phyloP scores from a whole-genome alignment of 2,113 vertebrate species.

The Pogona vitticeps region DNA sequence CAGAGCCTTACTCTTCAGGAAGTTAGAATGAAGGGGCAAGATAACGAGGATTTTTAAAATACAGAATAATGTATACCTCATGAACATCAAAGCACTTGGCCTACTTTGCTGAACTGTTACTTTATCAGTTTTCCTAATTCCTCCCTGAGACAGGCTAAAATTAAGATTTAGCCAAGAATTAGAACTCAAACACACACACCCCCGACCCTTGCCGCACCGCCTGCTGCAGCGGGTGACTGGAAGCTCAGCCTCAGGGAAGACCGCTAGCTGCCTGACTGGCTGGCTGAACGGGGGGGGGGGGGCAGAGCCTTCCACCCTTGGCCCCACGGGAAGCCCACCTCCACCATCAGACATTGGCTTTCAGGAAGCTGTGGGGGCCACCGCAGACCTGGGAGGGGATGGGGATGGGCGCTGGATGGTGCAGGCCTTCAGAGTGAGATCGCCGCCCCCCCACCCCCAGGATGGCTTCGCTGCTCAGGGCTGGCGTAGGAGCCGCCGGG shows the following conservation, averaged over 20 bases:
- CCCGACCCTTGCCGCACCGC: background rate
- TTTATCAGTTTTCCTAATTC: constrained; percentile 70
- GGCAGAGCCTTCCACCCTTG: too few relatives aligned
- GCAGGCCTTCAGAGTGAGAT: too few relatives aligned
- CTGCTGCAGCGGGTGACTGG: constrained; percentile 23
- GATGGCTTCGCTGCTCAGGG: too few relatives aligned
- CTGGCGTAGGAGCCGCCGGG: too few relatives aligned
- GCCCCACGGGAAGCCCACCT: too few relatives aligned
- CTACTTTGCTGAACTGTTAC: constrained; percentile 59
- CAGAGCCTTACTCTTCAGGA: constrained; percentile 46
- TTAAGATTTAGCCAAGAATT: constrained; percentile 62
- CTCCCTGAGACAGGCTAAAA: constrained; percentile 66
- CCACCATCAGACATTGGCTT: too few relatives aligned
- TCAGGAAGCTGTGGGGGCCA: too few relatives aligned
- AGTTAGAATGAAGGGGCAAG: constrained; percentile 54
- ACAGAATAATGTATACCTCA: constrained; percentile 54
- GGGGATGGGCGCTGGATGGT: too few relatives aligned
- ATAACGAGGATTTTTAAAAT: constrained; percentile 65
- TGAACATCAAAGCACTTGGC: constrained; percentile 68
- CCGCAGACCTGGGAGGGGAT: too few relatives aligned
- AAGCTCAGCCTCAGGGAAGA: constrained; percentile 40
- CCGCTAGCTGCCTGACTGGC: too few relatives aligned
- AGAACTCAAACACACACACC: constrained; percentile 29
- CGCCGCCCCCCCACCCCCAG: too few relatives aligned
- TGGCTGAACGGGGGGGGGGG: too few relatives aligned